phyloP scores from a whole-genome alignment of 2,888 invertebrate species.

The Tachina lurida region DNA sequence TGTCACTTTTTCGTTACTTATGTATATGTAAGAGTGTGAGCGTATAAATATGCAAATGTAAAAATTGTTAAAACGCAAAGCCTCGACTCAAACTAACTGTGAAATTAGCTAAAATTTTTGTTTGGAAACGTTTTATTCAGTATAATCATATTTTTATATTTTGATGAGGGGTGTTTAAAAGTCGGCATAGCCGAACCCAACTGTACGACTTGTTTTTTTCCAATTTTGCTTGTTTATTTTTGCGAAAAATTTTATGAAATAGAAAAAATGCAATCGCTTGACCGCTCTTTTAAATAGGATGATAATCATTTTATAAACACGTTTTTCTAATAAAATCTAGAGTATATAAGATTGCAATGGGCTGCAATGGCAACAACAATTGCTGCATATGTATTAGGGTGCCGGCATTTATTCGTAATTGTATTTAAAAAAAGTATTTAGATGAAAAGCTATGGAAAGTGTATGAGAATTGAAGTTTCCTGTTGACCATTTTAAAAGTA shows the following conservation, averaged over 20 bases:
- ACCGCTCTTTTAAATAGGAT: conserved; percentile 68
- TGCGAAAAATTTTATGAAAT: conserved; percentile 52
- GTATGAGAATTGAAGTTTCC: neutral
- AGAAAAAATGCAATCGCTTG: conserved; percentile 61
- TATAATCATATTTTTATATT: neutral
- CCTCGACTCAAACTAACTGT: too few species aligned
- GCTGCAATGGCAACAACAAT: conserved; percentile 35
- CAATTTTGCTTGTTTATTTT: conserved; percentile 44
- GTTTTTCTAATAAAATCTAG: conserved; percentile 70
- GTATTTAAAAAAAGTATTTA: neutral
- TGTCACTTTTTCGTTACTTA: too few species aligned
- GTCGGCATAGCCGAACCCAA: conserved; percentile 2
- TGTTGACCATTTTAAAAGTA: neutral
- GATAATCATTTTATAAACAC: conserved; percentile 69
- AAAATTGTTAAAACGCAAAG: too few species aligned
- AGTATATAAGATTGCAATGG: conserved; percentile 59
- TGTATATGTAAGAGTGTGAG: too few species aligned
- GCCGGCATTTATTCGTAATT: too few species aligned
- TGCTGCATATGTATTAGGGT: conserved; percentile 42
- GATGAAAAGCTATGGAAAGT: neutral
- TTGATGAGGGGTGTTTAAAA: neutral
- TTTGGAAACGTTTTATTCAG: too few species aligned
- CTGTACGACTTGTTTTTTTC: neutral
- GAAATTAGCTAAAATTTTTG: too few species aligned
- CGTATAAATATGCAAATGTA: too few species aligned